Evolutionary conservation across 1,140 invertebrate species (phyloP).

Genomic region (Drosophila persimilis): DNA sequence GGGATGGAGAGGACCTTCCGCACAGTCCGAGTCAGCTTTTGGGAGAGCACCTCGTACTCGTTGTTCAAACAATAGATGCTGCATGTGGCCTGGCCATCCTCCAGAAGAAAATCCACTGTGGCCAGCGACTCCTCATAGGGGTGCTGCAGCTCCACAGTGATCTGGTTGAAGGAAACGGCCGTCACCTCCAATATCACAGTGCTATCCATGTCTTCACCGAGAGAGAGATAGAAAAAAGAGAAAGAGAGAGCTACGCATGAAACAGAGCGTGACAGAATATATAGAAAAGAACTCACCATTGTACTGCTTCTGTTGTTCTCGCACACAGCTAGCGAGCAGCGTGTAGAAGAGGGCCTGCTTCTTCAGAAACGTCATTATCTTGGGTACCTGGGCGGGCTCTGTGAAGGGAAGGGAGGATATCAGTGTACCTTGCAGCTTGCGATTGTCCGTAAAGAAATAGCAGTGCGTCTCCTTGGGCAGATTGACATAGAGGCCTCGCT

Average conservation of each 20-base stretch:
- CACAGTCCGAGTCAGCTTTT: slow-evolving; percentile 91
- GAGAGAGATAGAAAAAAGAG: neutral
- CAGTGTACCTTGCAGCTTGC: slow-evolving; percentile 90
- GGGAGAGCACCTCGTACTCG: slow-evolving; percentile 86
- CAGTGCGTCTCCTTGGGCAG: slow-evolving; percentile 96
- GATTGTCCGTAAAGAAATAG: slow-evolving; percentile 94
- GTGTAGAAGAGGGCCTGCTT: slow-evolving; percentile 97
- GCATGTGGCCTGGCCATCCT: slow-evolving; percentile 89
- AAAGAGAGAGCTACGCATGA: neutral
- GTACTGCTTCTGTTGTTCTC: slow-evolving; percentile 90
- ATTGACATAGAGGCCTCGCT: slow-evolving; percentile 86
- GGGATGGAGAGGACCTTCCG: slow-evolving; percentile 96
- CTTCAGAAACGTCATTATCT: slow-evolving; percentile 92
- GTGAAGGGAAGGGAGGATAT: slow-evolving; percentile 95
- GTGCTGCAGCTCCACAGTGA: slow-evolving; percentile 96
- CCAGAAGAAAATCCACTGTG: slow-evolving; percentile 94
- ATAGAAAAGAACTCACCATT: slow-evolving; percentile 53
- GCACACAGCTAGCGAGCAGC: slow-evolving; percentile 93
- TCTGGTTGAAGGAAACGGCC: slow-evolving; percentile 93
- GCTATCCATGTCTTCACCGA: slow-evolving; percentile 87
- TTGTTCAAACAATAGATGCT: slow-evolving; percentile 86
- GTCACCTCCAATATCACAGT: slow-evolving; percentile 96
- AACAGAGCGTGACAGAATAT: neutral
- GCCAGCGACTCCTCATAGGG: slow-evolving; percentile 95
- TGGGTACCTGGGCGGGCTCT: slow-evolving; percentile 96